Evolutionary conservation across 2,888 invertebrate species (phyloP), one percentile per base, ranked within the genome.

Genomic region (Caenorhabditis parvicauda): DNA sequence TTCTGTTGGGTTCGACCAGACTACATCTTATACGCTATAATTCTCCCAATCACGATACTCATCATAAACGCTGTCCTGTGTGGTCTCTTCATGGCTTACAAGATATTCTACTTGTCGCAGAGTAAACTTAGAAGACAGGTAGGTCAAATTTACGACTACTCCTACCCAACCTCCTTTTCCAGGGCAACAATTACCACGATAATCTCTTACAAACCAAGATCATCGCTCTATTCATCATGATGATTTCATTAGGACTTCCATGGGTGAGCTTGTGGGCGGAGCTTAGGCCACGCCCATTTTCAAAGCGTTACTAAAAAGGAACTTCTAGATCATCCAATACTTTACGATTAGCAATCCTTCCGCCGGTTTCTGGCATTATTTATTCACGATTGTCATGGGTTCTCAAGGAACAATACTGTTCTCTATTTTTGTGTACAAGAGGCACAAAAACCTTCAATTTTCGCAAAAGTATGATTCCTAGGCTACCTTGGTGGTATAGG

Each of bases 1-100:
- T 70, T 70, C 51, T 75, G 75, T 47, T 75, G 75, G 75, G 70
- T 75, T 32, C 68, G 72, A 2, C 64, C 69, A 2, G 70, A 70
- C 37, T 69, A 65, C 44, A 58, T 76, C 6, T 57, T 70, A 1
- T 59, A 52, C 29, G 75, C 69, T 0, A 74, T 75, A 1, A 60
- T 76, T 9, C 44, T 75, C 17, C 76, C 76, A 5, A 52, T 74
- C 3, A 61, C 71, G 2, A 35, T 76, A 2, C 56, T 76, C 1
- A 44, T 75, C 6, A 24, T 71, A 1, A 72, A 66, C 47, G 69
- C 68, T 1, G 21, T 69, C 1, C 32, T 75, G 9, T 72, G 68
- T 49, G 60, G 67, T 5, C 32, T 57, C 32, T 56, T 75, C 19
- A 63, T 74, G 24, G 60, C 62, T 7, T 62, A 67, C 29, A 57